Conservation (phyloP, 2,797 vertebrate species). For the Scolopax bukidnonensis region DNA sequence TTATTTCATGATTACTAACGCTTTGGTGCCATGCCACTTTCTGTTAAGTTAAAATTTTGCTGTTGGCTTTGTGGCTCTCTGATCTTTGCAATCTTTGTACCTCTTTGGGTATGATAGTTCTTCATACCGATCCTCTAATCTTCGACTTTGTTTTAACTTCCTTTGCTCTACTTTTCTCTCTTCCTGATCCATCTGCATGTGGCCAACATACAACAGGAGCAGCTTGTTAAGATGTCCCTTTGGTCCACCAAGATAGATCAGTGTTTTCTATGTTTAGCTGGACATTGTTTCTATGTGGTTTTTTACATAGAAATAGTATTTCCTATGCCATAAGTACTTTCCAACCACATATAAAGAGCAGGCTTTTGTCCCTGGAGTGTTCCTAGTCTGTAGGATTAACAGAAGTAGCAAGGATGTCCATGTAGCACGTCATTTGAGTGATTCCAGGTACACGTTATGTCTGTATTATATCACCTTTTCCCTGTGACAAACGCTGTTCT, state of each 20-base stretch:
- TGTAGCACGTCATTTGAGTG: background rate
- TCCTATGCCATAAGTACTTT: background rate
- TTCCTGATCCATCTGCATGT: background rate
- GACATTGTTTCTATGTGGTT: background rate
- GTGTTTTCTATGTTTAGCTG: background rate
- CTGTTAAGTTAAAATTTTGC: background rate
- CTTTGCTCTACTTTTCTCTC: background rate
- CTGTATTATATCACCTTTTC: background rate
- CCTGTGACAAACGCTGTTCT: background rate
- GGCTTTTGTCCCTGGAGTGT: background rate
- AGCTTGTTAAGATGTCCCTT: rapidly evolving
- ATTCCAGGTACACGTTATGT: rapidly evolving
- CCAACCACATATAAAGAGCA: background rate
- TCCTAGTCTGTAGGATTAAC: background rate
- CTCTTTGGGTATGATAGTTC: background rate
- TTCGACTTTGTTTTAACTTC: background rate
- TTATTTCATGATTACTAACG: conserved; percentile 36
- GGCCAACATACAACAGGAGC: background rate
- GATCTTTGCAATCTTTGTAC: background rate
- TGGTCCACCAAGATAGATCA: background rate
- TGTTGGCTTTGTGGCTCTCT: conserved; percentile 19
- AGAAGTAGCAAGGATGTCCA: background rate
- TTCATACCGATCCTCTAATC: background rate
- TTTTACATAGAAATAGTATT: background rate
- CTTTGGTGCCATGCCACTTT: conserved; percentile 46